Conservation (phyloP, 2,888 invertebrate species). For the Noctua janthe region DNA sequence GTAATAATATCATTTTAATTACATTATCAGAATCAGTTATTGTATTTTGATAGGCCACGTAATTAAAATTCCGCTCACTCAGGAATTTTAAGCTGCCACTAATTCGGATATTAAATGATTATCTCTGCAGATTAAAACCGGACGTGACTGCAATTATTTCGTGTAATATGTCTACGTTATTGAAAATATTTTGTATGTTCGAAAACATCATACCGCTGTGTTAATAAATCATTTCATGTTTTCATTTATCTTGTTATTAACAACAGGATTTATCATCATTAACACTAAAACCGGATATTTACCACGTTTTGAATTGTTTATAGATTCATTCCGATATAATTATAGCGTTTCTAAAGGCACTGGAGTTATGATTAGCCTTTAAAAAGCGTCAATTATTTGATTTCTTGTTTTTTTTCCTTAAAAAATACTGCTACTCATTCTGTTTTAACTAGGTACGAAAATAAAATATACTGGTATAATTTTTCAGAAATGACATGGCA, state of each 20-base stretch:
- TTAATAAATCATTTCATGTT: background rate
- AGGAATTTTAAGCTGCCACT: background rate
- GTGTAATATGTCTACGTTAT: background rate
- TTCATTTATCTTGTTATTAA: background rate
- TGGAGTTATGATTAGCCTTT: background rate
- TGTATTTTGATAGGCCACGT: background rate
- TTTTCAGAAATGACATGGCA: background rate
- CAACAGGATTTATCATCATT: background rate
- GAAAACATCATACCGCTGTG: background rate
- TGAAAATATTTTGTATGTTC: background rate
- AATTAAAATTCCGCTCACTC: conserved; percentile 6
- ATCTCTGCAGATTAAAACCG: background rate
- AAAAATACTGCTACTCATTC: background rate
- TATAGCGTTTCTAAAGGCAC: background rate
- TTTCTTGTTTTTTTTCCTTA: background rate
- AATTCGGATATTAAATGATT: conserved; percentile 6
- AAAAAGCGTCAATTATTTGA: background rate
- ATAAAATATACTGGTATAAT: background rate
- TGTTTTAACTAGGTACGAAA: background rate
- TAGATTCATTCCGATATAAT: too few species aligned
- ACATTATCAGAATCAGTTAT: background rate
- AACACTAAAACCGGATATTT: too few species aligned
- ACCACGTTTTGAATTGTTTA: too few species aligned
- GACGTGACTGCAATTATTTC: background rate
- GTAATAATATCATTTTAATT: background rate